Conservation (phyloP, 30 jellyfish, hydroid and myxozoan genomes). For the Haliclystus octoradiatus region DNA sequence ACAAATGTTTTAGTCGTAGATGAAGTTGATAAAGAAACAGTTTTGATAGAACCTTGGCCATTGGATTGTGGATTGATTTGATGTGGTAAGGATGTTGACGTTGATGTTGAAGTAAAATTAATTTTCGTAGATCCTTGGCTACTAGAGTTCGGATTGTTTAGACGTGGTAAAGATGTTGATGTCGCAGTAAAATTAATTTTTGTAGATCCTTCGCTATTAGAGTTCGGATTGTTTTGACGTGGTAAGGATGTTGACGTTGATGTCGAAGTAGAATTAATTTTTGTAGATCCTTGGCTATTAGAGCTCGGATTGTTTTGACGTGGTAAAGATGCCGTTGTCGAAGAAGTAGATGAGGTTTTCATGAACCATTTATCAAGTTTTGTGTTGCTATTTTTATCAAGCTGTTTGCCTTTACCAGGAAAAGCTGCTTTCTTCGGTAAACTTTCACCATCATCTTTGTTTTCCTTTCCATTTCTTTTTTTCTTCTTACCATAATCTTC, state of each 20-base stretch:
- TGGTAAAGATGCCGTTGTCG: not conserved
- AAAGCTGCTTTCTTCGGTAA: not conserved
- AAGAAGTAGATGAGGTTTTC: not conserved
- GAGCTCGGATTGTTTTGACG: not conserved
- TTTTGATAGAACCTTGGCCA: too few relatives aligned
- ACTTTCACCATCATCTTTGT: not conserved
- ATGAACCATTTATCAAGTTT: not conserved
- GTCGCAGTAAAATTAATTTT: too few relatives aligned
- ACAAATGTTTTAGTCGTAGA: too few relatives aligned
- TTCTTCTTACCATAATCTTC: constrained; percentile 48
- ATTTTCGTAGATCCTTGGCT: too few relatives aligned
- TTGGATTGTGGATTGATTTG: too few relatives aligned
- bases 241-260: not conserved
- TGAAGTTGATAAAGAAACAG: too few relatives aligned
- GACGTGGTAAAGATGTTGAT: too few relatives aligned
- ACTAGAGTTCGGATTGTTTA: too few relatives aligned
- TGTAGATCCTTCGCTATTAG: too few relatives aligned
- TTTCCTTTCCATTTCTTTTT: constrained; percentile 11
- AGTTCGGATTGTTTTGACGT: not conserved
- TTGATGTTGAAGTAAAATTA: too few relatives aligned
- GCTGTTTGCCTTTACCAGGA: not conserved
- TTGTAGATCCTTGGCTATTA: not conserved
- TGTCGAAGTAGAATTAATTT: not conserved
- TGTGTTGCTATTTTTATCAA: not conserved
- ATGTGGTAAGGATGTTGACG: not conserved